Conservation (phyloP, 2,888 invertebrate genomes). For the Scaptomyza tumidula region DNA sequence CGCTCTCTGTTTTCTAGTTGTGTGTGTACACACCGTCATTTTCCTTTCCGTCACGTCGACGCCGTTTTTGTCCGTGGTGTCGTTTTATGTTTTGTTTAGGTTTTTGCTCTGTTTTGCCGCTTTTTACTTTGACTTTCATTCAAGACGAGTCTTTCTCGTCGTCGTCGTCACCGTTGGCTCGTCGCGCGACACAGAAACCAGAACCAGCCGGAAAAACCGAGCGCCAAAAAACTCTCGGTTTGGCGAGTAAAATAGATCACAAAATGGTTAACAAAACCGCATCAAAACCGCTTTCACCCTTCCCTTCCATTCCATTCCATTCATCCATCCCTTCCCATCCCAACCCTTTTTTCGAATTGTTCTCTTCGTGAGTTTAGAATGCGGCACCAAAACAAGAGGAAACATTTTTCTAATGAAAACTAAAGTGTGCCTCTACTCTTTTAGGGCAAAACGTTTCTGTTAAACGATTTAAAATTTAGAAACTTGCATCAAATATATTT, state of each 20-base stretch:
- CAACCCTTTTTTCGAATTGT: background rate
- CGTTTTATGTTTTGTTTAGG: conserved; percentile 79
- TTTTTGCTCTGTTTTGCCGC: conserved; percentile 77
- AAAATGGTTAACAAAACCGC: conserved; percentile 73
- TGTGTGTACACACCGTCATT: conserved; percentile 1
- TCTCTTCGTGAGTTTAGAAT: conserved; percentile 40
- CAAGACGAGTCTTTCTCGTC: conserved; percentile 73
- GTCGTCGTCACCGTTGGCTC: conserved; percentile 16
- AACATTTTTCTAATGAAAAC: conserved; percentile 63
- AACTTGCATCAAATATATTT: background rate
- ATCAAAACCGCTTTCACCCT: conserved; percentile 1
- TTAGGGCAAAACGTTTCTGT: background rate
- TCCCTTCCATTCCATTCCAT: too few relatives aligned
- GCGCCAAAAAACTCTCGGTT: conserved; percentile 68
- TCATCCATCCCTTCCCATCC: too few relatives aligned
- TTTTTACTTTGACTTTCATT: conserved; percentile 84
- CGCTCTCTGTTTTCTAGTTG: conserved; percentile 67
- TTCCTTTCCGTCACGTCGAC: conserved; percentile 7
- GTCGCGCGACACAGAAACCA: conserved; percentile 71
- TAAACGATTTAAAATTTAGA: background rate
- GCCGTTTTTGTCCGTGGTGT: conserved; percentile 43
- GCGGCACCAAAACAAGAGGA: conserved; percentile 22
- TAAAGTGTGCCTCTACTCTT: conserved; percentile 51
- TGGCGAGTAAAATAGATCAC: conserved; percentile 72
- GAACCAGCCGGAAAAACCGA: conserved; percentile 43